Conservation (phyloP, 2,113 vertebrate genomes). For the Stictonetta naevosa region DNA sequence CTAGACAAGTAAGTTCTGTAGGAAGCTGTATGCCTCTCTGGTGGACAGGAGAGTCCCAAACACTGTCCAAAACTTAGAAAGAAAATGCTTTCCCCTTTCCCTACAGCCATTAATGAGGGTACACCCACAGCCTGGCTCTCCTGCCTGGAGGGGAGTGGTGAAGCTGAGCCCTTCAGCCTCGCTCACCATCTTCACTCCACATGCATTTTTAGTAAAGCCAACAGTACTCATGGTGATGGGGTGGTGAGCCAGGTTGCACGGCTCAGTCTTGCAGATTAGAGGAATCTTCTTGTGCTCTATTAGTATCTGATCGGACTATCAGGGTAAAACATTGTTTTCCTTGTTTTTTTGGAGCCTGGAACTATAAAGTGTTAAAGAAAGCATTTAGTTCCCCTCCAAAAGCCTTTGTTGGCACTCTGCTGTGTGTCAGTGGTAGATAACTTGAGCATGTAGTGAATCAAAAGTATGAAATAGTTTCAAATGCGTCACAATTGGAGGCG, state of each 20-base stretch:
- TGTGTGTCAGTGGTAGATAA: background rate
- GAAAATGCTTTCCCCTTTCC: background rate
- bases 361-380: background rate
- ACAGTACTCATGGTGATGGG: rapidly evolving
- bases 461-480: background rate
- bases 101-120: background rate
- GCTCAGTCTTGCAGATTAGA: rapidly evolving
- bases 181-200: rapidly evolving
- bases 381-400: background rate
- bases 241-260: background rate
- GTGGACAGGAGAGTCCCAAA: background rate
- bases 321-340: background rate
- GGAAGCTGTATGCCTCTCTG: background rate
- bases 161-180: rapidly evolving
- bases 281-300: background rate
- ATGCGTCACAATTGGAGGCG: background rate
- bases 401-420: background rate
- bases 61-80: background rate
- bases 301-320: background rate
- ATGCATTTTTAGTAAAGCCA: background rate
- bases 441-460: background rate
- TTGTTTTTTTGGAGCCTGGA: background rate
- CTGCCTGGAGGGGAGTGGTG: background rate
- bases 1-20: background rate
- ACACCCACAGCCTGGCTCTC: rapidly evolving